A percentile compares a stretch with the other conserved stretches of the same genome.
Evolutionary conservation across 2,888 invertebrate genomes (phyloP).

Genomic region (Hyposoter dolosus): DNA sequence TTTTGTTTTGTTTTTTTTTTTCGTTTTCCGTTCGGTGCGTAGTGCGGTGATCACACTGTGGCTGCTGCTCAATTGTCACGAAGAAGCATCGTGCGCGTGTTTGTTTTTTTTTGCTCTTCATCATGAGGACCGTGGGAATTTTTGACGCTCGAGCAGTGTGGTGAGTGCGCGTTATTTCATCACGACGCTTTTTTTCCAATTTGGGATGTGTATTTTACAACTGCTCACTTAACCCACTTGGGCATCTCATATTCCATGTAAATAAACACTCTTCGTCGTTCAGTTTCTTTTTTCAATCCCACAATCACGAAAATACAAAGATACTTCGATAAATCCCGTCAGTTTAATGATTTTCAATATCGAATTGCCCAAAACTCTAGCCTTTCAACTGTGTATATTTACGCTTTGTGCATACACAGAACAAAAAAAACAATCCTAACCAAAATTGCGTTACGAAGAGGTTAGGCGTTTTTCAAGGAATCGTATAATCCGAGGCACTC

Average conservation of each 20-base stretch:
- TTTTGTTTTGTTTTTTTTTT: constrained; percentile 32
- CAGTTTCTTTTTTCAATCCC: not conserved
- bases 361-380: not conserved
- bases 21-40: constrained; percentile 24
- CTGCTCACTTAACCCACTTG: constrained; percentile 20
- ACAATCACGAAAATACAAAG: not conserved
- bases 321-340: not conserved
- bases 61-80: constrained; percentile 31
- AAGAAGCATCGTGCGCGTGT: constrained; percentile 36
- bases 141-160: constrained; percentile 50
- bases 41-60: constrained; percentile 33
- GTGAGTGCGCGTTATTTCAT: constrained; percentile 68
- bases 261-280: constrained; percentile 54
- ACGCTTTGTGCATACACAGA: constrained; percentile 8
- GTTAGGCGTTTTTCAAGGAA: not conserved
- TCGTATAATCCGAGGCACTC: not conserved
- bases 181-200: constrained; percentile 50
- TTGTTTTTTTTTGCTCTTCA: constrained; percentile 38
- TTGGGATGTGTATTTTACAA: constrained; percentile 45
- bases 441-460: not conserved
- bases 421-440: constrained; percentile 27
- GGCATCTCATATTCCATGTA: constrained; percentile 52
- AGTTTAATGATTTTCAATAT: not conserved
- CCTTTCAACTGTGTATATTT: constrained; percentile 10
- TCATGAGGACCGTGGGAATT: constrained; percentile 66